Percentiles rank a stretch among this genome's conserved stretches.
Evolutionary conservation across 1,140 invertebrate species (phyloP).

Genomic region (Diorhabda carinulata): DNA sequence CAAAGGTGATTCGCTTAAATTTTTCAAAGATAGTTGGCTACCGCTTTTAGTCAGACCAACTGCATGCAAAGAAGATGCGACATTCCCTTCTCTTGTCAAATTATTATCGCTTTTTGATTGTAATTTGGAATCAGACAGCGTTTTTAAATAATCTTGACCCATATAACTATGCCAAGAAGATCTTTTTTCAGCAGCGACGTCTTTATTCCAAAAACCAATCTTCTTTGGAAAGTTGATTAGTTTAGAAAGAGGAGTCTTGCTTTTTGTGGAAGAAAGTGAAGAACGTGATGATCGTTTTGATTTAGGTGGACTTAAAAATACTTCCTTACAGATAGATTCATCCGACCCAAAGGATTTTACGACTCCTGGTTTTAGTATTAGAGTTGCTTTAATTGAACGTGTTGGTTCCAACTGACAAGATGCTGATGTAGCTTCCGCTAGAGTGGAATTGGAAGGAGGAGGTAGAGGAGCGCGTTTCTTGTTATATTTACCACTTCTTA

Average conservation of each 20-base stretch:
- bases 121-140: constrained; percentile 23
- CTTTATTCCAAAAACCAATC: constrained; percentile 24
- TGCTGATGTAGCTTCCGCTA: background rate
- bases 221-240: constrained; percentile 34
- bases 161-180: constrained; percentile 16
- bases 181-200: constrained; percentile 8
- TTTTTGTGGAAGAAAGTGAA: constrained; percentile 22
- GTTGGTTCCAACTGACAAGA: background rate
- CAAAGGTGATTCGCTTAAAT: constrained; percentile 31
- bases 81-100: constrained; percentile 12
- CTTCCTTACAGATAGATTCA: constrained; percentile 30
- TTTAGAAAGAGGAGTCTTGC: constrained; percentile 27
- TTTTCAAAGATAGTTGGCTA: constrained; percentile 30
- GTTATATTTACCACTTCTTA: constrained; percentile 44
- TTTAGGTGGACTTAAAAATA: constrained; percentile 42
- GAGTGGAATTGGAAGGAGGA: constrained; percentile 20
- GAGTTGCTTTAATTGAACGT: constrained; percentile 41
- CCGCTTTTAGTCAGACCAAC: constrained; percentile 10
- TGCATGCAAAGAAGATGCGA: constrained; percentile 4
- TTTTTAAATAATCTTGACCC: background rate
- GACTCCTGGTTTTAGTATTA: constrained; percentile 43
- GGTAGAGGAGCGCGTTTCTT: constrained; percentile 43
- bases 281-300: constrained; percentile 28
- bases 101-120: constrained; percentile 33
- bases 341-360: constrained; percentile 33